Conservation (phyloP, 2,797 vertebrate genomes). For the Limosa lapponica region DNA sequence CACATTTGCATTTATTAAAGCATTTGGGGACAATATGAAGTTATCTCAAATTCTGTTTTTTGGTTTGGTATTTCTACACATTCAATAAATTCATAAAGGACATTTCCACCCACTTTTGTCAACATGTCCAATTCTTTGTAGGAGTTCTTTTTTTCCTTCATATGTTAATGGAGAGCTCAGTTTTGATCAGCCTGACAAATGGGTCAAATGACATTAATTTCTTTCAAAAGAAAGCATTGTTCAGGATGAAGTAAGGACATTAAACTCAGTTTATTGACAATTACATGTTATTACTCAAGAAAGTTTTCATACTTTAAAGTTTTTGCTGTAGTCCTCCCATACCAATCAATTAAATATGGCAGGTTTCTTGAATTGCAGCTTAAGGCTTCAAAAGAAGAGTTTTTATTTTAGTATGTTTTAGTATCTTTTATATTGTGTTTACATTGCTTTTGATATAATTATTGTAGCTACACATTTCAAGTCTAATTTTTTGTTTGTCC, state of each 20-base stretch:
- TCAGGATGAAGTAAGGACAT: background rate
- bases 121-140: background rate
- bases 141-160: background rate
- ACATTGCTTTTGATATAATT: background rate
- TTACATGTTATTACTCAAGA: background rate
- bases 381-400: background rate
- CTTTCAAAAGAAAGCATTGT: background rate
- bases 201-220: background rate
- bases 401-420: background rate
- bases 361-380: background rate
- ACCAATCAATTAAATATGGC: background rate
- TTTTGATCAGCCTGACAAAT: background rate
- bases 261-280: background rate
- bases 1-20: background rate
- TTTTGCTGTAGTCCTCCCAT: background rate
- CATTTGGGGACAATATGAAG: background rate
- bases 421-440: background rate
- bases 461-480: background rate
- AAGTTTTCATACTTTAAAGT: background rate
- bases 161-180: background rate
- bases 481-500: background rate
- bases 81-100: background rate
- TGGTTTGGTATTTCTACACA: background rate
- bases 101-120: background rate
- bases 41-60: background rate